Evolutionary conservation across 2,888 invertebrate genomes (phyloP).

Genomic region (Mythimna albipuncta): DNA sequence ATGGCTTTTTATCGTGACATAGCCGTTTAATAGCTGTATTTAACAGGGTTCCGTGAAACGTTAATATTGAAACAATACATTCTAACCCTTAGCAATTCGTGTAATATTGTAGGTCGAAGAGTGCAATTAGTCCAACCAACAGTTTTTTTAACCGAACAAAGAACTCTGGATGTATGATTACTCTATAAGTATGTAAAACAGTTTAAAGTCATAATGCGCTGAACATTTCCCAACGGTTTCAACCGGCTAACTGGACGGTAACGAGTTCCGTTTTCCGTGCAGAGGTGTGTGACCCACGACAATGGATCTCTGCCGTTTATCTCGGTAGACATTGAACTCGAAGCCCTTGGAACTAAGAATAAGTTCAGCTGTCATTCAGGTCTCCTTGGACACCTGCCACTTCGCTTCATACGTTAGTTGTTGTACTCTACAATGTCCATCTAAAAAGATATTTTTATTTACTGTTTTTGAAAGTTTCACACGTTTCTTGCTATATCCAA

Average conservation of each 20-base stretch:
- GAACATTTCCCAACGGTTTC: constrained; percentile 34
- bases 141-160: constrained; percentile 5
- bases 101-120: neutral
- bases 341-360: constrained; percentile 74
- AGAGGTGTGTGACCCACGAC: constrained; percentile 44
- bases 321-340: constrained; percentile 72
- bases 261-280: constrained; percentile 43
- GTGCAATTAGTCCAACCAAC: neutral
- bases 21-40: constrained; percentile 7
- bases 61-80: neutral
- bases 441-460: constrained; percentile 48
- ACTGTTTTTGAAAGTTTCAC: constrained; percentile 21
- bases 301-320: constrained; percentile 25
- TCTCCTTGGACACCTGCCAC: constrained; percentile 78
- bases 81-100: neutral
- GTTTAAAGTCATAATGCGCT: constrained; percentile 12
- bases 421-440: constrained; percentile 35
- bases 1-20: constrained; percentile 39
- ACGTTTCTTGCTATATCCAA: constrained; percentile 29
- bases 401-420: constrained; percentile 48
- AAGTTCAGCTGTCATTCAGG: constrained; percentile 69
- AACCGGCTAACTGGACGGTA: constrained; percentile 30
- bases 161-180: constrained; percentile 36
- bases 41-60: constrained; percentile 21
- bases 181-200: constrained; percentile 36